Conservation (phyloP, 2,113 vertebrate species). For the Dipodomys spectabilis region DNA sequence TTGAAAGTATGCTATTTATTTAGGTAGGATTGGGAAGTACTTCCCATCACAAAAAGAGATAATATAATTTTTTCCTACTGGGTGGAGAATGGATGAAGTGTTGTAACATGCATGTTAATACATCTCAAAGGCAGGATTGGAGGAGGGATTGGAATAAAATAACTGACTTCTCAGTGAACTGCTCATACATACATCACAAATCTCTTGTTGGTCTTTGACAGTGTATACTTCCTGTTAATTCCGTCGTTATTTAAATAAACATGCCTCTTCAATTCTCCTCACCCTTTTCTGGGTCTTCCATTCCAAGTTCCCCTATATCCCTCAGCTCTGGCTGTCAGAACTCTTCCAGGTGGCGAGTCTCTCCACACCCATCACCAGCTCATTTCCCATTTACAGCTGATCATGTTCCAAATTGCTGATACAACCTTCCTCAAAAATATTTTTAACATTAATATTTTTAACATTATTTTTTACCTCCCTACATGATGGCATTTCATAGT, state of each 20-base stretch:
- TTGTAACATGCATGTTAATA: not conserved
- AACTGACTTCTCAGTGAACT: not conserved
- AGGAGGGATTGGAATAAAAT: not conserved
- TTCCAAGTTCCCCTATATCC: not conserved
- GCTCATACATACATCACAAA: not conserved
- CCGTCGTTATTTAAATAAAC: not conserved
- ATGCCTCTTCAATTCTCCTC: not conserved
- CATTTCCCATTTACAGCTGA: not conserved
- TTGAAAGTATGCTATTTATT: slow-evolving; percentile 5
- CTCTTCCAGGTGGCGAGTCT: not conserved
- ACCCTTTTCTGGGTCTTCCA: not conserved
- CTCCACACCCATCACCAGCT: not conserved
- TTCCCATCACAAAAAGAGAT: not conserved
- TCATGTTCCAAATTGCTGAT: not conserved
- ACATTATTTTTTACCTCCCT: too few relatives aligned
- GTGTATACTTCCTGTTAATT: not conserved
- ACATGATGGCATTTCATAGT: too few relatives aligned
- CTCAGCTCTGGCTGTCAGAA: too few relatives aligned
- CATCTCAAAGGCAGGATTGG: not conserved
- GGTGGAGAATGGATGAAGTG: not conserved
- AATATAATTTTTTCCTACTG: not conserved
- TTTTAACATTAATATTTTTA: too few relatives aligned
- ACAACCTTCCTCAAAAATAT: not conserved
- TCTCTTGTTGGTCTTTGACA: not conserved
- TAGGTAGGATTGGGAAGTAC: not conserved